Base-by-base conservation (phyloP, 2,888 invertebrate genomes). In the Apodemia mormo region DNA sequence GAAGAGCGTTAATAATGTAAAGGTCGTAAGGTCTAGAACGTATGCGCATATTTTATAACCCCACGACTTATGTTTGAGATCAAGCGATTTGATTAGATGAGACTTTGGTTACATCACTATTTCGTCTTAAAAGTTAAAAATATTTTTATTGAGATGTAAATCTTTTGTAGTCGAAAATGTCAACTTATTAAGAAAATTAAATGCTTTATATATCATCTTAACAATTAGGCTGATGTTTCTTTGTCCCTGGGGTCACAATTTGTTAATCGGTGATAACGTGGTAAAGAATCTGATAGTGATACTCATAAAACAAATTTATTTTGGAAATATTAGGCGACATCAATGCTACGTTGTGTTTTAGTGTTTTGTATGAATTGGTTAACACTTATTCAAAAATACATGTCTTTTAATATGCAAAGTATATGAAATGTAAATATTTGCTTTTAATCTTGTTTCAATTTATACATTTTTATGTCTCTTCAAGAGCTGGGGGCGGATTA, bases 11-110 rank as follows among this genome's bases (percentile, higher is more conserved):
- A 30, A 61, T 61, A 61, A 61, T 30, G 33, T 12, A 61, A 30
- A 61, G 61, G 61, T 61, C 33, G 30, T 30, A 61, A 61, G 61
- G 61, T 61, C 61, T 14, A 14, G 33, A 61, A 30, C 61, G 61
- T 61, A 61, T 61, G 61, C 61, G 61, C 61, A 61, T 61, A 61
- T 61, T 61, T 61, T 61, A 61, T 61, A 61, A 61, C 61, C 29
- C 14, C 61, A 61, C 61, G 61, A 61, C 30, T 61, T 30, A 61
- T 33, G 61, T 61, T 61, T 33, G 12, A 61, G 61, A 61, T 61
- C 12, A 61, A 61, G 14, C 61, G 61, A 61, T 56, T 56, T 56
- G 56, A 56, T 61, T 33, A 61, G 61, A 61, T 61, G 61, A 61
- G 29, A 30, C 30, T 61, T 61, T 61, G 61, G 61, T 61, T 61